Percentiles rank a stretch among this genome's conserved stretches.
Evolutionary conservation across 2,113 vertebrate genomes (phyloP).

Genomic region (Bolborhynchus lineola): DNA sequence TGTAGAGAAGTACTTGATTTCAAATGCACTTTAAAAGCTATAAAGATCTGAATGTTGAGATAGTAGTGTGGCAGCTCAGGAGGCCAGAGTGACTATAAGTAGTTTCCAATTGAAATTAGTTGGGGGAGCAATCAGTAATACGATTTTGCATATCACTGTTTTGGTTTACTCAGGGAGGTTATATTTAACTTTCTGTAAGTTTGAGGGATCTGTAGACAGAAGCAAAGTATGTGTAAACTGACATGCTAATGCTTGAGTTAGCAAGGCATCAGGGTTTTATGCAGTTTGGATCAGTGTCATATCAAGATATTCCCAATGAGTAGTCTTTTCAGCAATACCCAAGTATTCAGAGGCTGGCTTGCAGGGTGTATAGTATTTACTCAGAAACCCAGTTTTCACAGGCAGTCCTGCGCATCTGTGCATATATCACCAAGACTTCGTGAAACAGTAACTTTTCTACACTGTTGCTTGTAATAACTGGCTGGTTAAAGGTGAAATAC

Average conservation of each 20-base stretch:
- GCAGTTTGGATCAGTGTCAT: background rate
- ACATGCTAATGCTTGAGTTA: background rate
- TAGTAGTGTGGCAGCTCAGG: background rate
- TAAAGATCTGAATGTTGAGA: background rate
- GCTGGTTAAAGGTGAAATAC: background rate
- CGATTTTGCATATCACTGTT: background rate
- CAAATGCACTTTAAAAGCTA: background rate
- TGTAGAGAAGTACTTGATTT: background rate
- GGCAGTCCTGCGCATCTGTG: background rate
- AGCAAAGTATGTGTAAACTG: background rate
- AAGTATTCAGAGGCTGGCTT: background rate
- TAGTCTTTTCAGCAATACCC: background rate
- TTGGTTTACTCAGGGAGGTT: background rate
- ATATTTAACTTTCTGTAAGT: background rate
- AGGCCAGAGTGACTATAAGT: background rate
- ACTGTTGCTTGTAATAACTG: background rate
- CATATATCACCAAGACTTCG: background rate
- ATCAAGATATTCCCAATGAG: background rate
- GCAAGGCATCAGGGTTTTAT: background rate
- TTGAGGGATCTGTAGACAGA: background rate
- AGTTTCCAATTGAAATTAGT: background rate
- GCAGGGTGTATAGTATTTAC: background rate
- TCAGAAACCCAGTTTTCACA: background rate
- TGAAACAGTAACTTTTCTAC: background rate
- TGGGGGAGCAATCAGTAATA: background rate